phyloP scores from a whole-genome alignment of 2,888 invertebrate genomes.

The Fissipunctia ypsillon region DNA sequence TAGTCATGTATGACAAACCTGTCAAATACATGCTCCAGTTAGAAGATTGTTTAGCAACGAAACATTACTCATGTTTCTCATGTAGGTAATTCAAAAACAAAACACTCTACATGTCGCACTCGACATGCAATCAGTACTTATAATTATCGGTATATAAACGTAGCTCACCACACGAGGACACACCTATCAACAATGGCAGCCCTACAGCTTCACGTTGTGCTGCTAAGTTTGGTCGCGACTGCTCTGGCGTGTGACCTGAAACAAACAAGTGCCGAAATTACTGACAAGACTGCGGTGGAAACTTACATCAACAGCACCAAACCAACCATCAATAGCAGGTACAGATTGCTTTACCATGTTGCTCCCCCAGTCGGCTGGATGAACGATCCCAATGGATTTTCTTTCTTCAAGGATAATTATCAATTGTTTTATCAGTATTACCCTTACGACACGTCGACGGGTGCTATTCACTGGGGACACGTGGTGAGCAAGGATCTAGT shows the following conservation, averaged over 20 bases:
- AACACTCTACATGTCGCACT: conserved; percentile 36
- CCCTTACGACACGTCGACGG: conserved; percentile 83
- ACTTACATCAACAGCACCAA: conserved; percentile 14
- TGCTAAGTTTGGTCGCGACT: conserved; percentile 66
- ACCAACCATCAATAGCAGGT: conserved; percentile 59
- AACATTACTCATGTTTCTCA: background rate
- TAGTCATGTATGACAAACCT: background rate
- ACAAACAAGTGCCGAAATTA: conserved; percentile 13
- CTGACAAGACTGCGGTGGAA: conserved; percentile 11
- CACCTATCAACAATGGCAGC: conserved; percentile 45
- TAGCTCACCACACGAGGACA: background rate
- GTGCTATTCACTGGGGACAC: conserved; percentile 90
- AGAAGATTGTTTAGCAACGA: background rate
- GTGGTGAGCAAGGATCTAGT: conserved; percentile 84
- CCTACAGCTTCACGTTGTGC: conserved; percentile 46
- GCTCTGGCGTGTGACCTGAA: conserved; percentile 52
- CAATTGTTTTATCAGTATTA: conserved; percentile 90
- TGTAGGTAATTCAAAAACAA: conserved; percentile 19
- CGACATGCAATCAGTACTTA: conserved; percentile 50
- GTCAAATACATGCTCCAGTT: background rate
- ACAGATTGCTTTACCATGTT: conserved; percentile 82
- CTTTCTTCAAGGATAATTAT: conserved; percentile 85
- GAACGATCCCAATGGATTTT: conserved; percentile 91
- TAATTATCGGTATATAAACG: conserved; percentile 51
- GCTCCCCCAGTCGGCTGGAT: conserved; percentile 88